These are phyloP conservation scores for Apistogramma diplotaenia DNA, from an alignment of 2,113 vertebrate species.

Conservation along the genomic window DNA sequence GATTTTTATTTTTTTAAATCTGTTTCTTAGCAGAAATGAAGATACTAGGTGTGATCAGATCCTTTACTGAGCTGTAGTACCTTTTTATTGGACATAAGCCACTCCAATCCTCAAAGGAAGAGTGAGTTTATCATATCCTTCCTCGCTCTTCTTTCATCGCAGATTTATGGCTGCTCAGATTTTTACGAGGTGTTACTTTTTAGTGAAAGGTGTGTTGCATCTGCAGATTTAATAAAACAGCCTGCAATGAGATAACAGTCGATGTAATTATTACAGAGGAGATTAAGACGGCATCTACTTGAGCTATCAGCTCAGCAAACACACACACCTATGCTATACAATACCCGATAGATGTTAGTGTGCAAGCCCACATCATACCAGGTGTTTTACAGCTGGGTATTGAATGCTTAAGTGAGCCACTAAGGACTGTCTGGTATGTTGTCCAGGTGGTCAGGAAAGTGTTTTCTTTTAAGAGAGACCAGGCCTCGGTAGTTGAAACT, in stretches of 20 bases:
- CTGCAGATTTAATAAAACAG: background rate
- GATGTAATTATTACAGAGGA: background rate
- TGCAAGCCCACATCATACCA: constrained; percentile 29
- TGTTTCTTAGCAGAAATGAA: background rate
- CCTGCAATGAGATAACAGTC: background rate
- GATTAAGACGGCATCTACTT: background rate
- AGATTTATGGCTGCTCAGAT: background rate
- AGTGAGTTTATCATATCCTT: background rate
- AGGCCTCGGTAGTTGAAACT: constrained; percentile 6
- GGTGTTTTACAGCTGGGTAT: constrained; percentile 48
- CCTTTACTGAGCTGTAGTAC: background rate
- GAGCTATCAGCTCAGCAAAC: background rate
- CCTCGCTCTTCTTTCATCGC: background rate
- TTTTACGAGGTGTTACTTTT: background rate
- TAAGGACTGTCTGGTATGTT: constrained; percentile 43
- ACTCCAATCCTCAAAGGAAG: constrained; percentile 7
- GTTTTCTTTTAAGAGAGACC: constrained; percentile 26
- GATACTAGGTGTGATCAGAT: background rate
- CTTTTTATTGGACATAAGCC: constrained; percentile 13
- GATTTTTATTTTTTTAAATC: background rate
- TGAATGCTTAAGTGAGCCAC: constrained; percentile 32
- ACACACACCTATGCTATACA: background rate
- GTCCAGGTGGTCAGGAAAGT: constrained; percentile 37
- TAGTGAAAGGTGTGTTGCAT: background rate
- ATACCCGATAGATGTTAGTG: constrained; percentile 20